A percentile compares a stretch with the other conserved stretches of the same genome.
Evolutionary conservation across 2,888 invertebrate genomes (phyloP).

Genomic region (Podabrus alpinus): DNA sequence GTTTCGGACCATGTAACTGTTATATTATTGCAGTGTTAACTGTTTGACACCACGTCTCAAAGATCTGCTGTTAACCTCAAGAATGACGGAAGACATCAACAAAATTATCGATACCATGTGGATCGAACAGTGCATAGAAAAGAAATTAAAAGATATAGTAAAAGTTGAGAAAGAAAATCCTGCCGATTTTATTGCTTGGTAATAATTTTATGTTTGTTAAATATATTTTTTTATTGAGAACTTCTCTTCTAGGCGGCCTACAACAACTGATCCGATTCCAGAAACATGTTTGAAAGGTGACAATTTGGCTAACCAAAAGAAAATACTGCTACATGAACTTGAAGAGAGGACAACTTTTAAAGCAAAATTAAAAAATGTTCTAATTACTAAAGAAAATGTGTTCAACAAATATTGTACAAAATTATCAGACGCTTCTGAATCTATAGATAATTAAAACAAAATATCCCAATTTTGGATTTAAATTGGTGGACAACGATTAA

Average conservation of each 20-base stretch:
- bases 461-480: too few relatives aligned
- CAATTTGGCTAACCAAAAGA: conserved; percentile 19
- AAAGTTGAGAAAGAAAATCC: conserved; percentile 16
- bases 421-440: not conserved
- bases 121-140: conserved; percentile 13
- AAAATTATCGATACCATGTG: conserved; percentile 24
- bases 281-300: conserved; percentile 16
- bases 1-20: not conserved
- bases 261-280: conserved; percentile 25
- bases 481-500: too few relatives aligned
- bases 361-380: conserved; percentile 11
- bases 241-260: conserved; percentile 32
- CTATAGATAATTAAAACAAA: not conserved
- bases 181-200: conserved; percentile 25
- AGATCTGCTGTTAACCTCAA: not conserved
- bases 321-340: conserved; percentile 20
- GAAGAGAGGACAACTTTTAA: conserved; percentile 12
- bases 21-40: not conserved
- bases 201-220: not conserved
- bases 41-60: not conserved
- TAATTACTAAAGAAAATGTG: not conserved
- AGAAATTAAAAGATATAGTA: conserved; percentile 17
- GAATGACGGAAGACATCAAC: not conserved
- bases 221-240: not conserved
- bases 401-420: not conserved